Evolutionary conservation across 2,113 vertebrate species (phyloP).

Genomic region (Takifugu bimaculatus): DNA sequence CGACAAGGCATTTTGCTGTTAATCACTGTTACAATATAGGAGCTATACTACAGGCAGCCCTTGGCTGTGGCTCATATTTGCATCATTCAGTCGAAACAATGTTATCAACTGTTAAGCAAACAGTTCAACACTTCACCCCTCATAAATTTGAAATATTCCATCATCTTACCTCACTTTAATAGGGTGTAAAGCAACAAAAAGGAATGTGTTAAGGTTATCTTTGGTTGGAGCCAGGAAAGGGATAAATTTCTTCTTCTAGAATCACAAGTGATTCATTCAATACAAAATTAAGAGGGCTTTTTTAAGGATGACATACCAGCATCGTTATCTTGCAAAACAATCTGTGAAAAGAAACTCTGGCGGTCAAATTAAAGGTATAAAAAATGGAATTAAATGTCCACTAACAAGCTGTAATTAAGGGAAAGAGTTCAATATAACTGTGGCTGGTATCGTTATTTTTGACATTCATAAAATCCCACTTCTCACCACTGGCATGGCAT

Average conservation of each 20-base stretch:
- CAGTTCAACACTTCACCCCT: too few species aligned
- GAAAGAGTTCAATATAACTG: conserved; percentile 58
- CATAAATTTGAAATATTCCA: too few species aligned
- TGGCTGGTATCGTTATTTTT: conserved; percentile 67
- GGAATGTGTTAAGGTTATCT: too few species aligned
- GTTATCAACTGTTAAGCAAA: too few species aligned
- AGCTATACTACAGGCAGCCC: conserved; percentile 16
- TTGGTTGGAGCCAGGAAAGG: too few species aligned
- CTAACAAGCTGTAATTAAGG: conserved; percentile 68
- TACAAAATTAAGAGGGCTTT: too few species aligned
- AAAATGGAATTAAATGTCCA: conserved; percentile 56
- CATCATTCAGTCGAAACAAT: not conserved
- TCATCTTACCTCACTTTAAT: too few species aligned
- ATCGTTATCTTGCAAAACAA: not conserved
- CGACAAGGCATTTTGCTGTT: conserved; percentile 40
- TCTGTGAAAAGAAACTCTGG: conserved; percentile 30
- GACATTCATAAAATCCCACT: conserved; percentile 54
- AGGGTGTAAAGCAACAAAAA: too few species aligned
- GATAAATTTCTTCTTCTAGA: not conserved
- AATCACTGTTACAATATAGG: conserved; percentile 12
- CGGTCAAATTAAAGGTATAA: conserved; percentile 37
- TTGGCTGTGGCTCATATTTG: conserved; percentile 20
- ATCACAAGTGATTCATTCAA: not conserved
- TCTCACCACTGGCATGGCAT: conserved; percentile 26
- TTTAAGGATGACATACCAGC: too few species aligned